Base-by-base conservation (phyloP, 2,113 vertebrate genomes). In the Rhabdomys dilectus region DNA sequence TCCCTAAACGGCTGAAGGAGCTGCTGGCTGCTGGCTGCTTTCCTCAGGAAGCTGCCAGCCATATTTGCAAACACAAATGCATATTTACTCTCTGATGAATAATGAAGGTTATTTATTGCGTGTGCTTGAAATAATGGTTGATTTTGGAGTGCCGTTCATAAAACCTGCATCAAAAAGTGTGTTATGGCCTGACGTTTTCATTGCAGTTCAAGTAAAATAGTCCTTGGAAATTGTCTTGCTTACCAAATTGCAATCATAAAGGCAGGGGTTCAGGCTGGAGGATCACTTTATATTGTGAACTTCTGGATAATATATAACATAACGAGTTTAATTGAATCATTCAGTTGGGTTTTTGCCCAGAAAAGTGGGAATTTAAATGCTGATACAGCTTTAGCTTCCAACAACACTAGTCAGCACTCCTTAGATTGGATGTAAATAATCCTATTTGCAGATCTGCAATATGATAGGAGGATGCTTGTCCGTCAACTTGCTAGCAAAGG, bases 401-500 rank as follows among this genome's bases (percentile, higher is more conserved):
- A 98, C 98, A 98, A 97, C 97, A 98, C 97, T 96, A 98, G 98
- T 99, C 99, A 99, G 99, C 98, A 99, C 96, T 99, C 98, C 98
- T 98, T 98, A 98, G 98, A 99, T 98, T 98, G 98, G 98, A 99
- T 98, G 98, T 98, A 99, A 99, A 99, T 99, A 99, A 99, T 98
- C 98, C 98, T 98, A 98, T 99, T 99, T 98, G 98, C 88, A 91
- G 98, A 97, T 98, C 98, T 96, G 98, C 97, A 97, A 96, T 98
- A 96, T 94, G 96, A 98, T 98, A 89, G 95, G 96, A 93, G 95
- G 95, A 96, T 96, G 96, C 97, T 98, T 98, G 98, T 98, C 97
- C 96, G 97, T 98, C 98, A 99, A 99, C 98, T 98, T 98, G 98
- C 98, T 98, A 98, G 98, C 98, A 99, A 98, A 98, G 98, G 98